Conservation (phyloP, 2,113 vertebrate genomes). For the Hypocryptadius cinnamomeus region DNA sequence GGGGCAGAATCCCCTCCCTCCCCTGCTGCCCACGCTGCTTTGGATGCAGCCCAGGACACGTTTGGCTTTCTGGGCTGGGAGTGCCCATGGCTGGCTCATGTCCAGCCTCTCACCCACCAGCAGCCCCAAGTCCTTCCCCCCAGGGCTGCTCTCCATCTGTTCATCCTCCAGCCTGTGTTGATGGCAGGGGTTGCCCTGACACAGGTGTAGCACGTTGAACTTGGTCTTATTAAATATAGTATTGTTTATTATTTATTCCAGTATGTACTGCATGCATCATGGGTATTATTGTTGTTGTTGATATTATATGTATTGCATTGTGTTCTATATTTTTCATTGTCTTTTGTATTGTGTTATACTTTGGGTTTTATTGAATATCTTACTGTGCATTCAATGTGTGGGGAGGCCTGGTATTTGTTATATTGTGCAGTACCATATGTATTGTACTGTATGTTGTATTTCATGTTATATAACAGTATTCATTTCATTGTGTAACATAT, state of each 20-base stretch:
- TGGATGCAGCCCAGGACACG: background rate
- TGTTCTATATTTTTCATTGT: background rate
- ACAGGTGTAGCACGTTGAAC: background rate
- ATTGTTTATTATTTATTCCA: background rate
- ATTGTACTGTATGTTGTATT: background rate
- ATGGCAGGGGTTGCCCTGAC: accelerated
- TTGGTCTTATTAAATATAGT: background rate
- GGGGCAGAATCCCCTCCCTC: background rate
- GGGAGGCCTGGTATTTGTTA: background rate
- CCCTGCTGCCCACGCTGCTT: background rate
- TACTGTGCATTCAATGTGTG: background rate
- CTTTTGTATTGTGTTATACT: background rate
- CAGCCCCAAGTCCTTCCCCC: accelerated
- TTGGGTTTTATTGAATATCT: background rate
- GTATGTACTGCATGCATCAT: too few relatives aligned
- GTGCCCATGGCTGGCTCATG: background rate
- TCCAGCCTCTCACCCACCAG: background rate
- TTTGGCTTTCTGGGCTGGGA: background rate
- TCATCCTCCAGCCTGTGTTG: background rate
- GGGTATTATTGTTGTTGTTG: background rate
- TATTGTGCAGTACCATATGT: background rate
- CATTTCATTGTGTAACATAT: background rate
- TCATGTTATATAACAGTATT: background rate
- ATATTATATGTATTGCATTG: background rate
- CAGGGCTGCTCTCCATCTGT: accelerated